Evolutionary conservation across 2,888 invertebrate species (phyloP).

Genomic region (Augiades crinisus): DNA sequence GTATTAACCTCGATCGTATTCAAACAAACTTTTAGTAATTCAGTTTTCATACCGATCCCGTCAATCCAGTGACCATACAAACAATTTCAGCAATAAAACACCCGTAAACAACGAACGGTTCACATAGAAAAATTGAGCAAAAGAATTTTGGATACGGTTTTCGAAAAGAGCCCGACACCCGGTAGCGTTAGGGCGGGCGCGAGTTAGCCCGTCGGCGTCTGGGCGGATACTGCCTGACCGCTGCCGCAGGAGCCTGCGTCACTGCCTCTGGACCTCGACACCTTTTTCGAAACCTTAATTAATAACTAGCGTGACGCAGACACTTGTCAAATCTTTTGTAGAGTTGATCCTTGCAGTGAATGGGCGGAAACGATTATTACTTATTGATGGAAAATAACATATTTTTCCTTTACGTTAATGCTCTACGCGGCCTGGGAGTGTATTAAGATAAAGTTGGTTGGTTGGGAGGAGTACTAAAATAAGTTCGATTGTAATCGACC

Average conservation of each 20-base stretch:
- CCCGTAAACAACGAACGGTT: neutral
- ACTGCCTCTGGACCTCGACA: slow-evolving; percentile 68
- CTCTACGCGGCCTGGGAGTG: no score
- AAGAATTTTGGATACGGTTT: slow-evolving; percentile 15
- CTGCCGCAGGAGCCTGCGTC: slow-evolving; percentile 78
- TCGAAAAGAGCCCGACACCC: slow-evolving; percentile 31
- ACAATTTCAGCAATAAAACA: neutral
- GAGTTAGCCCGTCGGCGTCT: slow-evolving; percentile 52
- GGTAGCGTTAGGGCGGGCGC: slow-evolving; percentile 41
- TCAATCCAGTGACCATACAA: slow-evolving; percentile 7
- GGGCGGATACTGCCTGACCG: slow-evolving; percentile 57
- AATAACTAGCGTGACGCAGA: slow-evolving; percentile 66
- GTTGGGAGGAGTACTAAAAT: no score
- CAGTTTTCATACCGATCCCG: slow-evolving; percentile 7
- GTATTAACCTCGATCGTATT: neutral
- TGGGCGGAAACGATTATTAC: no score
- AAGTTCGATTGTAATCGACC: no score
- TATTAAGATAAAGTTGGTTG: no score
- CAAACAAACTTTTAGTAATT: neutral
- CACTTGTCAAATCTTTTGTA: slow-evolving; percentile 36
- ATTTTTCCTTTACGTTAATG: no score
- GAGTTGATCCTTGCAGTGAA: no score
- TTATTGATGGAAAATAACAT: no score
- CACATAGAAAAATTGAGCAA: slow-evolving; percentile 18
- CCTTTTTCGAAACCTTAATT: slow-evolving; percentile 76